Base-by-base conservation (phyloP, 1,140 invertebrate species). In the Brachionus calyciflorus region DNA sequence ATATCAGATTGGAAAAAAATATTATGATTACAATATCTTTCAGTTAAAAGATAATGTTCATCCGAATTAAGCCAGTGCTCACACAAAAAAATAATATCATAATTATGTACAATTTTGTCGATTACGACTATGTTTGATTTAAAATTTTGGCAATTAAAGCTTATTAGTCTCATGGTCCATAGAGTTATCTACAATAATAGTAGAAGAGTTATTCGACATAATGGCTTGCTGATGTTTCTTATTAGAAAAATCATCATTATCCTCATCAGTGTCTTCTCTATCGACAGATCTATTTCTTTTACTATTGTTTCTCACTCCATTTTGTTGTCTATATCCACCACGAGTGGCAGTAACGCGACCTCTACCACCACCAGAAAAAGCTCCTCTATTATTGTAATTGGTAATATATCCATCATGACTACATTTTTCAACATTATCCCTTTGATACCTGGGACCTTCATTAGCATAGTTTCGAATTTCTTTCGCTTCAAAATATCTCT, bases 121-220 rank as follows among this genome's bases (percentile, higher is more conserved):
- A 57, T 57, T n/a, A 57, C 30, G 21, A 57, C 28, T 30, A 2
- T 30, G 28, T 57, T 57, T 30, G 28, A 26, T 57, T 57, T 57
- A 57, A 57, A 57, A 57, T 57, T 57, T 57, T 30, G 28, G 30
- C 53, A 57, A 57, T 57, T 57, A 30, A 57, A 57, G 28, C 24
- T 57, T 28, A 12, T 57, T 30, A 30, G 26, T 30, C 28, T 57
- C 53, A 57, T 57, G 49, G 21, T 51, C 49, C 49, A 51, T 51
- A 21, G 49, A 51, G 26, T 51, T 51, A 24, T 51, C 49, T 51
- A 51, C 49, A 2, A 17, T 51, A 24, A 21, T 51, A 24, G 21
- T 24, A 51, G 49, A 51, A 24, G 49, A 24, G 26, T 24, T 51
- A 51, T n/a, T 19, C 49, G 10, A 12, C 49, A 24, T 17, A 51